Evolutionary conservation across 2,797 vertebrate species (phyloP), one percentile per base, ranked within the genome.

Genomic region (Lepus townsendii): DNA sequence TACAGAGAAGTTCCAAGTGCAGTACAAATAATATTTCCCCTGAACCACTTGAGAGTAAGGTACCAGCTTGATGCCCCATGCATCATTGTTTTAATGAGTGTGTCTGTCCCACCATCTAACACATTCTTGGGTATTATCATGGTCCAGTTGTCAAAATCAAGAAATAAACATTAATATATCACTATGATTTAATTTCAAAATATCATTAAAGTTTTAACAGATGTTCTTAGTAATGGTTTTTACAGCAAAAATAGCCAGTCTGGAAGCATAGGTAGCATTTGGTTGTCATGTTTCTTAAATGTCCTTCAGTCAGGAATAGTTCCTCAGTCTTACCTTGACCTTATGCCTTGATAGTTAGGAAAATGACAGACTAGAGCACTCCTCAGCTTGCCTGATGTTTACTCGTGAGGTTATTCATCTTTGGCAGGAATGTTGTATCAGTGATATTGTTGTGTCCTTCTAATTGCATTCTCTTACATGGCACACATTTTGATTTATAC

Each of bases 281-380:
- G 71, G n/a, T 77, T 62, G 12, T 62, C 32, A 17, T 5, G 20
- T 47, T n/a, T 88, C 8, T 88, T 86, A 22, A 63, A 26, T 88
- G 66, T 79, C 32, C 57, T 60, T 80, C 22, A 65, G 66, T 75
- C 76, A 83, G 17, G 30, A 86, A 54, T 63, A 73, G 8, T 72
- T n/a, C 30, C 17, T 91, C 3, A 72, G 6, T 85, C 20, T 93
- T 93, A 89, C 24, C 52, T 63, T 79, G 84, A 93, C 38, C 24
- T 93, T 90, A 57, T 87, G 57, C 94, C 30, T 85, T 77, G 38
- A 30, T 52, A 78, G 32, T 65, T 92, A 95, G 68, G 6, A 93
- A 88, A 72, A 26, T 77, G 63, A 63, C 32, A 62, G n/a, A 62
- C 20, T 65, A 71, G 32, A 72, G 8, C 66, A 27, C 72, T 60